A percentile compares a stretch with the other conserved stretches of the same genome.
Evolutionary conservation across 2,113 vertebrate genomes (phyloP).

Genomic region (Notarius lentiginosus): DNA sequence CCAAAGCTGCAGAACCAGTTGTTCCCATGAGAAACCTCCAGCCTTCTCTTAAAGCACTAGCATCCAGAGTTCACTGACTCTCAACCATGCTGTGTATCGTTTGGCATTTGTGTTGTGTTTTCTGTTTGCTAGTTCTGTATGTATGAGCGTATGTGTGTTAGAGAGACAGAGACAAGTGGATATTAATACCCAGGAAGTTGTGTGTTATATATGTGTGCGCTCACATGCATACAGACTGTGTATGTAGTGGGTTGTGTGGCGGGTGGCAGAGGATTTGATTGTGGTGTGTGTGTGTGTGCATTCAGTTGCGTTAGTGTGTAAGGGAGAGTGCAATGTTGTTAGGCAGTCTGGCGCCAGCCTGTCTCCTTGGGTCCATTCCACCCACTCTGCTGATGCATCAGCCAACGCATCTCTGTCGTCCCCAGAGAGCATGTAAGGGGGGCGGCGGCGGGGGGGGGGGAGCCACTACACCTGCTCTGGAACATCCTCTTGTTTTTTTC

Average conservation of each 20-base stretch:
- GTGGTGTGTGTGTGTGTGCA: slow-evolving; percentile 47
- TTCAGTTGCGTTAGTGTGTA: slow-evolving; percentile 24
- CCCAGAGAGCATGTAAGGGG: slow-evolving; percentile 67
- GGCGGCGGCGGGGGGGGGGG: slow-evolving; percentile 59
- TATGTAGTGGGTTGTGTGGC: slow-evolving; percentile 15
- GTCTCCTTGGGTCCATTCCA: slow-evolving; percentile 63
- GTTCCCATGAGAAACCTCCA: not conserved
- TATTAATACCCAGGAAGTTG: not conserved
- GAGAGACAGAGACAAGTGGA: not conserved
- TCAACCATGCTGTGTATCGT: not conserved
- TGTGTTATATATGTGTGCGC: not conserved
- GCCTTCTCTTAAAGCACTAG: not conserved
- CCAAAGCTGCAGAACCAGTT: too few relatives aligned
- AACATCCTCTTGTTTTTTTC: slow-evolving; percentile 60
- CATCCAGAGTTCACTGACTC: slow-evolving; percentile 5
- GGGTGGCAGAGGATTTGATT: slow-evolving; percentile 13
- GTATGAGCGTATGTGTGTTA: not conserved
- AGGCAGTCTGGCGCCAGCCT: slow-evolving; percentile 78
- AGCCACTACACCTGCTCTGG: slow-evolving; percentile 77
- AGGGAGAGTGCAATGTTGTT: slow-evolving; percentile 62
- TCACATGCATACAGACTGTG: slow-evolving; percentile 3
- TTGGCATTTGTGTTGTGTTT: not conserved
- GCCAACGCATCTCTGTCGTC: slow-evolving; percentile 76
- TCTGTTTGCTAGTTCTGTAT: not conserved
- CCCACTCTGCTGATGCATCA: slow-evolving; percentile 77